Percentiles rank a stretch among this genome's conserved stretches.
Conservation (phyloP, 2,797 vertebrate genomes). For the Pangasius mekongensis region DNA sequence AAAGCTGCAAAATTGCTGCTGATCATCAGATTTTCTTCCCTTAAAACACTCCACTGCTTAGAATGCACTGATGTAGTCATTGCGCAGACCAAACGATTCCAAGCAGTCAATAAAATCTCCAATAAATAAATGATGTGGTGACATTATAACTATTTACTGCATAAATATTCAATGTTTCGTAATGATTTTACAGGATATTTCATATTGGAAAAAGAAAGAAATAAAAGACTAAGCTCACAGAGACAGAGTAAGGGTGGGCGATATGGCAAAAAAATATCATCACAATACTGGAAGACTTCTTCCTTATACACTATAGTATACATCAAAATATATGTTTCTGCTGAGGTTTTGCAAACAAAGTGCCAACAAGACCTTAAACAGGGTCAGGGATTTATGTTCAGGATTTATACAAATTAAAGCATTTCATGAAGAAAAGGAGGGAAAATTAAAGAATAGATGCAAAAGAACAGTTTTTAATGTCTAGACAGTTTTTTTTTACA, state of each 20-base stretch:
- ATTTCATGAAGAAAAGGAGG: not conserved
- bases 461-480: not conserved
- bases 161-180: not conserved
- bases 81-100: not conserved
- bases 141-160: not conserved
- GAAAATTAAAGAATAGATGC: not conserved
- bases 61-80: not conserved
- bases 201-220: not conserved
- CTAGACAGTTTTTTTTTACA: no score
- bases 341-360: not conserved
- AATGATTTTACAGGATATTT: not conserved
- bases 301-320: not conserved
- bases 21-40: constrained; percentile 36
- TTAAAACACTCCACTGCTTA: not conserved
- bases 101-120: not conserved
- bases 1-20: constrained; percentile 26
- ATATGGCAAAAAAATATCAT: not conserved
- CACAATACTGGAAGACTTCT: not conserved
- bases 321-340: not conserved
- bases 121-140: not conserved
- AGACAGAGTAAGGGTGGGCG: not conserved
- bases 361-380: not conserved
- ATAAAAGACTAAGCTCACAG: not conserved
- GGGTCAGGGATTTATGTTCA: not conserved
- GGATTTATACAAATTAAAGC: not conserved